Base-by-base conservation (phyloP, 2,888 invertebrate species). In the Netelia melanura region DNA sequence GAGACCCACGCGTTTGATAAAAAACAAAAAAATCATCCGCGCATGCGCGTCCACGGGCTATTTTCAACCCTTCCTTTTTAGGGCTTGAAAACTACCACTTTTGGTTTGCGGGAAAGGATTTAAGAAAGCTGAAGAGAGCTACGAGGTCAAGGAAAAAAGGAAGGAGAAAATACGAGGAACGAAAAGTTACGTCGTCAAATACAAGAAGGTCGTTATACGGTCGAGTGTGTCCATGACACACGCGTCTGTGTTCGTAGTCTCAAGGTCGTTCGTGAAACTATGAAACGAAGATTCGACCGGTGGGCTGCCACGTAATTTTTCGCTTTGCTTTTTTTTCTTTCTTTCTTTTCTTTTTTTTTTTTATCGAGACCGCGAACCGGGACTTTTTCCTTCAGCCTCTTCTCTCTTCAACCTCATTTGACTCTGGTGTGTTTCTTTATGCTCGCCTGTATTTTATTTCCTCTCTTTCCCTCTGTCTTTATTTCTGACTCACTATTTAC, bases 401-500 rank as follows among this genome's bases (percentile, higher is more conserved):
- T 30, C 30, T 5, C 30, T 5, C 65, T 43, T 17, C 17, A 17
- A 17, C 17, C n/a, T 52, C 8, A 1, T 54, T 56, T 43, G 48
- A 17, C 9, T 48, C 11, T 8, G 9, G 1, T 48, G 10, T 48
- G 10, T 48, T 2, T 48, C 11, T 48, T 11, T 48, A 2, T 48
- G 1, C 6, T 5, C 48, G 48, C 14, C 1, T 48, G 14, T 14
- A 48, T 48, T 48, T 14, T 14, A 48, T 48, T 14, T 48, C 14
- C n/a, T 48, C n/a, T 48, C 48, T n/a, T 48, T 1, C 30, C 30
- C 17, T 30, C 30, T 30, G 30, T 30, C 30, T 30, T 30, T 0
- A 30, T 30, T 9, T 67, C 61, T 44, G 21, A 54, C 62, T 62
- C 74, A 43, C 38, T 48, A 58, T 62, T 77, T 64, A 82, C 72